Evolutionary conservation across 2,113 vertebrate species (phyloP).

Genomic region (Climacteris rufus): DNA sequence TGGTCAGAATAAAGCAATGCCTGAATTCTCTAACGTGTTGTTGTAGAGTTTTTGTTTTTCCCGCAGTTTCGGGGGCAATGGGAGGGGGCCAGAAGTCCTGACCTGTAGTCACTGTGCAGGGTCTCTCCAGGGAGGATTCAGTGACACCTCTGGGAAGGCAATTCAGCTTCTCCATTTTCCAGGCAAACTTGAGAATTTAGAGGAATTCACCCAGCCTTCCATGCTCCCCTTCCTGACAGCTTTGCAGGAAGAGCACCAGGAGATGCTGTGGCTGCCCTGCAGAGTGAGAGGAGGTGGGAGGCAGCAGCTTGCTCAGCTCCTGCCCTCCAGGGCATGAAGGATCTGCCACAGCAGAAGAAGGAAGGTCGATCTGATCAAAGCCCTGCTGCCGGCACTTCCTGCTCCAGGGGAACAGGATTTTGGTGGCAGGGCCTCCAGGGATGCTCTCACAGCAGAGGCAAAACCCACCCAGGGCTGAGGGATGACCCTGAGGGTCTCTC

Average conservation of each 20-base stretch:
- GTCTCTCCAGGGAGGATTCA: not conserved
- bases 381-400: fast-evolving
- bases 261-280: not conserved
- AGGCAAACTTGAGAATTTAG: not conserved
- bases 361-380: not conserved
- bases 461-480: not conserved
- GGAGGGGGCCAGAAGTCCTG: not conserved
- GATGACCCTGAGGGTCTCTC: not conserved
- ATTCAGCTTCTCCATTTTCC: not conserved
- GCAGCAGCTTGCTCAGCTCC: not conserved
- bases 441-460: not conserved
- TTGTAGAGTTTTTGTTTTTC: too few relatives aligned
- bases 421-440: not conserved
- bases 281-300: not conserved
- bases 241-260: not conserved
- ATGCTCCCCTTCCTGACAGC: not conserved
- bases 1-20: too few relatives aligned
- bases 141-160: not conserved
- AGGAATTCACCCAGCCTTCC: not conserved
- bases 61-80: too few relatives aligned
- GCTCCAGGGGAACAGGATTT: not conserved
- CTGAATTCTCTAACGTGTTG: too few relatives aligned
- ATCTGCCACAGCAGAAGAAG: not conserved
- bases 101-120: fast-evolving
- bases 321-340: not conserved